These are phyloP conservation scores for Cinclus cinclus DNA, from an alignment of 2,113 vertebrate species.

Conservation along the genomic window DNA sequence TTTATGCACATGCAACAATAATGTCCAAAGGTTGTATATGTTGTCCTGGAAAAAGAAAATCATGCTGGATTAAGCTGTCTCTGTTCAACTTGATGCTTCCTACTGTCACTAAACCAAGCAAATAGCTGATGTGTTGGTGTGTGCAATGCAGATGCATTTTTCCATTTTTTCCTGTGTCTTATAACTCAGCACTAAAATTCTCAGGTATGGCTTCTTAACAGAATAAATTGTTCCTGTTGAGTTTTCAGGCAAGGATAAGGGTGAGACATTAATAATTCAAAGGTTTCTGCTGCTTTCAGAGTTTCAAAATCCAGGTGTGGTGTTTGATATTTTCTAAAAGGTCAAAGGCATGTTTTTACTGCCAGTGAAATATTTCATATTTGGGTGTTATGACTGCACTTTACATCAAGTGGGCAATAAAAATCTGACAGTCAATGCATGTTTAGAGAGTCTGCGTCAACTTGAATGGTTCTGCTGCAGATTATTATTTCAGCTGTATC, in stretches of 20 bases:
- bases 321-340: conserved; percentile 15
- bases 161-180: background rate
- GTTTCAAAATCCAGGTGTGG: background rate
- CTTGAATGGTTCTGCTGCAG: background rate
- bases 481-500: background rate
- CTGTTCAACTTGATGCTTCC: background rate
- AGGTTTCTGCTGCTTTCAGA: background rate
- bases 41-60: background rate
- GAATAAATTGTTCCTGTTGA: background rate
- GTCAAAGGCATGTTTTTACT: background rate
- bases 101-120: background rate
- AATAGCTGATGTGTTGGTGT: background rate
- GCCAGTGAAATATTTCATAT: background rate
- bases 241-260: background rate
- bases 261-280: background rate
- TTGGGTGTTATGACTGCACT: background rate
- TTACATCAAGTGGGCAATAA: background rate
- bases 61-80: background rate
- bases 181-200: background rate
- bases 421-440: background rate
- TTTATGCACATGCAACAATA: background rate
- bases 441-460: background rate
- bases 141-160: background rate
- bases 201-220: background rate
- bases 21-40: background rate